Conservation (phyloP, 2,113 vertebrate genomes). For the Cottus gobio region DNA sequence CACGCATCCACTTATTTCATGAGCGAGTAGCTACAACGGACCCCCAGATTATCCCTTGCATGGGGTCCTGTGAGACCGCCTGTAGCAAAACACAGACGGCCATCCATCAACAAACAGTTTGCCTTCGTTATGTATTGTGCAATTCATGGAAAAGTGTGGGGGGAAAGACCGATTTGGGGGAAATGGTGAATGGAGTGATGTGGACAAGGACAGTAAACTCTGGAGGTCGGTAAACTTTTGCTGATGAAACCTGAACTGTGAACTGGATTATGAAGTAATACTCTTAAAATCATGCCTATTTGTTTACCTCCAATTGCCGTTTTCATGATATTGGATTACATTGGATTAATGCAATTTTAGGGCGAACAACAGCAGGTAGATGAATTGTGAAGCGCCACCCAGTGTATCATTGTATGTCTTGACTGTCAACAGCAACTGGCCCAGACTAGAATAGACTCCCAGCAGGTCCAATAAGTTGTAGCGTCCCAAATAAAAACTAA, state of each 20-base stretch:
- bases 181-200: constrained; percentile 1
- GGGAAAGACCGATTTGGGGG: neutral
- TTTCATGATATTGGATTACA: neutral
- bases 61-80: neutral
- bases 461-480: neutral
- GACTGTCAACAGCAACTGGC: constrained; percentile 36
- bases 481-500: constrained; percentile 4
- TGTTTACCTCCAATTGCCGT: neutral
- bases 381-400: neutral
- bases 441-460: constrained; percentile 4
- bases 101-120: neutral
- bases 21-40: neutral
- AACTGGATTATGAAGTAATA: constrained; percentile 5
- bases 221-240: neutral
- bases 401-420: neutral
- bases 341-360: neutral
- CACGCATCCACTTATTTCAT: neutral
- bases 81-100: neutral
- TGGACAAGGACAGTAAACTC: neutral
- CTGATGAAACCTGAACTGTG: constrained; percentile 8
- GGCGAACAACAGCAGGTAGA: neutral
- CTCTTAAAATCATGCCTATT: neutral
- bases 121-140: neutral
- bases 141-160: neutral
- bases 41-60: no score